Evolutionary conservation across 1,140 invertebrate genomes (phyloP).

Genomic region (Ephestia elutella): DNA sequence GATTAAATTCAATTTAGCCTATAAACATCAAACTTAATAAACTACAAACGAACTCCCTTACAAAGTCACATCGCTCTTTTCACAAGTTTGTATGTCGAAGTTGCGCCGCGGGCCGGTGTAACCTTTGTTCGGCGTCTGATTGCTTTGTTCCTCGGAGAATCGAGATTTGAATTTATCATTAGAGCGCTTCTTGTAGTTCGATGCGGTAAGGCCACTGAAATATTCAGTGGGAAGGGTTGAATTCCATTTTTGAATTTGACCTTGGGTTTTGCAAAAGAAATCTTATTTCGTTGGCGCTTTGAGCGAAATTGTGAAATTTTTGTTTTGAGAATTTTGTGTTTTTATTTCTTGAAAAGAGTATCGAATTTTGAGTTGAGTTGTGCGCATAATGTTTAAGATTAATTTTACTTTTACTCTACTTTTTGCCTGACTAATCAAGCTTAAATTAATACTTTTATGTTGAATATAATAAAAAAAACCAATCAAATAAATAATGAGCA

Average conservation of each 20-base stretch:
- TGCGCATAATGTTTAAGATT: too few relatives aligned
- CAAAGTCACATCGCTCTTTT: constrained; percentile 30
- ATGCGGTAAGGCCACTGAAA: constrained; percentile 30
- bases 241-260: constrained; percentile 3
- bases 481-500: too few relatives aligned
- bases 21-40: constrained; percentile 19
- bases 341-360: too few relatives aligned
- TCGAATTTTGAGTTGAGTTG: too few relatives aligned
- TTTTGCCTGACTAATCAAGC: too few relatives aligned
- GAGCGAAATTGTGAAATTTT: neutral
- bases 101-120: constrained; percentile 27
- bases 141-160: constrained; percentile 49
- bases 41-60: constrained; percentile 15
- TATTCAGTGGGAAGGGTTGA: constrained; percentile 26
- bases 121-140: constrained; percentile 56
- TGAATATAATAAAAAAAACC: too few relatives aligned
- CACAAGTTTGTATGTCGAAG: constrained; percentile 28
- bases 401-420: too few relatives aligned
- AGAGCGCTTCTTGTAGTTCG: constrained; percentile 37
- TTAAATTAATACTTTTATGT: too few relatives aligned
- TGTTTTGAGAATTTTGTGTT: neutral
- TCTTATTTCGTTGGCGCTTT: neutral
- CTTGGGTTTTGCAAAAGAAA: neutral
- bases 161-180: constrained; percentile 67
- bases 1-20: constrained; percentile 9